Conservation (phyloP, 2,797 vertebrate genomes). For the Chelon labrosus region DNA sequence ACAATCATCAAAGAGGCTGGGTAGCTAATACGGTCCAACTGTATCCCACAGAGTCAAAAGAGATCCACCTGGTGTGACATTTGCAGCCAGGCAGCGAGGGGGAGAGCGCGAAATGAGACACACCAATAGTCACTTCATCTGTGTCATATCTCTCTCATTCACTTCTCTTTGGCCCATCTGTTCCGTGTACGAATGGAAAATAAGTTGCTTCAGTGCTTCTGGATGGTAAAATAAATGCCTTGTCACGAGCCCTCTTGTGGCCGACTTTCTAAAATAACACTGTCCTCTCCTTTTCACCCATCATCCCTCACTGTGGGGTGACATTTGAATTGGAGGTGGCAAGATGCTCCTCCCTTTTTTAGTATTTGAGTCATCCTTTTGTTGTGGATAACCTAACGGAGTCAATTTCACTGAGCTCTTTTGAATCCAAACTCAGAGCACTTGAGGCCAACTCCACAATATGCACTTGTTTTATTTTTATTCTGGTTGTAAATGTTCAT, state of each 20-base stretch:
- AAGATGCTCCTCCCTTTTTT: slow-evolving; percentile 43
- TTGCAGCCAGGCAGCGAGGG: slow-evolving; percentile 40
- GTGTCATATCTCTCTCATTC: slow-evolving; percentile 17
- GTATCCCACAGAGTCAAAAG: slow-evolving; percentile 61
- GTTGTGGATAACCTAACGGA: slow-evolving; percentile 22
- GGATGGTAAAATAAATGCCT: slow-evolving; percentile 4
- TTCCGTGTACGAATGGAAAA: slow-evolving; percentile 14
- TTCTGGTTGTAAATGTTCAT: no score
- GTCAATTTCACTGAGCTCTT: no score
- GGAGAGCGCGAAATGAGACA: slow-evolving; percentile 27
- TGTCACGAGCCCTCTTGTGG: not conserved
- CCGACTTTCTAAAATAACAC: slow-evolving; percentile 26
- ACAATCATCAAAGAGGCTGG: slow-evolving; percentile 53
- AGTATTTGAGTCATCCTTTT: slow-evolving; percentile 44
- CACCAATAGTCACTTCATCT: slow-evolving; percentile 21
- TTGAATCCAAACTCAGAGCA: no score
- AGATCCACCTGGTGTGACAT: slow-evolving; percentile 59
- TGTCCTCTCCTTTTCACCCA: slow-evolving; percentile 27
- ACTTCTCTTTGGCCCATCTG: slow-evolving; percentile 28
- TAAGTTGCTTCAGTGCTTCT: not conserved
- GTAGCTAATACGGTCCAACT: slow-evolving; percentile 42
- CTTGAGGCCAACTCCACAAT: no score
- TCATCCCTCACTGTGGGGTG: slow-evolving; percentile 56
- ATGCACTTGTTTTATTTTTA: no score
- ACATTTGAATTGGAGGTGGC: slow-evolving; percentile 69